phyloP scores from a whole-genome alignment of 1,140 invertebrate species.

The Acromyrmex echinatior region DNA sequence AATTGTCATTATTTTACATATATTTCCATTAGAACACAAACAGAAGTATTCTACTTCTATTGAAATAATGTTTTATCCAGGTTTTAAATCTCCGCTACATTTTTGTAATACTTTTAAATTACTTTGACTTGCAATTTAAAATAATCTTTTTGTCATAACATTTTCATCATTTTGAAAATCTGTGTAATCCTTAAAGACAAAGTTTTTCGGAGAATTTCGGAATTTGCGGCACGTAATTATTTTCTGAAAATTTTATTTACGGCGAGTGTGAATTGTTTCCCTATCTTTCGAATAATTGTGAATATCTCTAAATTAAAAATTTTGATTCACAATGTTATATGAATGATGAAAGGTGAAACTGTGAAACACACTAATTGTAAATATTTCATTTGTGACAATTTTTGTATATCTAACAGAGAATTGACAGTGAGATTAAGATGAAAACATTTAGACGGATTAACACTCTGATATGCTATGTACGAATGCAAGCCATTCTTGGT shows the following conservation, averaged over 20 bases:
- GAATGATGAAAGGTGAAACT: neutral
- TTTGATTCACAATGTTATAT: neutral
- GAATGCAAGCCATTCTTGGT: conserved; percentile 10
- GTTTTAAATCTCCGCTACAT: too few relatives aligned
- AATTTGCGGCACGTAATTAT: neutral
- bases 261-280: neutral
- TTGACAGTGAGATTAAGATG: conserved; percentile 18
- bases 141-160: too few relatives aligned
- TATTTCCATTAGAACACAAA: too few relatives aligned
- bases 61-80: too few relatives aligned
- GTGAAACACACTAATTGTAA: neutral
- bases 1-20: too few relatives aligned
- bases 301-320: neutral
- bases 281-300: neutral
- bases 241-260: neutral
- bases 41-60: too few relatives aligned
- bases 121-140: too few relatives aligned
- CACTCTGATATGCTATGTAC: neutral
- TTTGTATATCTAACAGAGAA: neutral
- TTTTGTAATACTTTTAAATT: too few relatives aligned
- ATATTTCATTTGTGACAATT: conserved; percentile 5
- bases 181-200: neutral
- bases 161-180: too few relatives aligned
- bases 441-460: neutral
- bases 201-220: neutral